A percentile compares a stretch with the other conserved stretches of the same genome.
Conservation (phyloP, 2,888 invertebrate genomes). For the Tetrapedia diversipes region DNA sequence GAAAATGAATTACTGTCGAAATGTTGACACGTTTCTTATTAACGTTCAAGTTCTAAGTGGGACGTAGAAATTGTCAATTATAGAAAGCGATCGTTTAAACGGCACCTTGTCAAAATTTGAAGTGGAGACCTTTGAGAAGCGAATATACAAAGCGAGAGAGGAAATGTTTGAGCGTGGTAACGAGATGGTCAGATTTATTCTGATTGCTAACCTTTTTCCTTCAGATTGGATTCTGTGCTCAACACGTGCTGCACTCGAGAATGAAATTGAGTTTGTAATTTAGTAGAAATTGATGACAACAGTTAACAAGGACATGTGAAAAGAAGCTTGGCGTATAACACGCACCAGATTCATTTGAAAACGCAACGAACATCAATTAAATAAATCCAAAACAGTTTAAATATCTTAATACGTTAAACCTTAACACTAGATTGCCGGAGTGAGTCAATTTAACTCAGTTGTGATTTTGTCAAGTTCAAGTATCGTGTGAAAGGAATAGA, state of each 20-base stretch:
- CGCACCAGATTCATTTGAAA: not conserved
- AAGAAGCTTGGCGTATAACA: no score
- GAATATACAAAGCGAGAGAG: not conserved
- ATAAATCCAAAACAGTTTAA: no score
- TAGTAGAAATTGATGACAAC: not conserved
- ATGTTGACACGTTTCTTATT: no score
- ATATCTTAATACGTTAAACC: no score
- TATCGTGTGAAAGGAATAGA: no score
- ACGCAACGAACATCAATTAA: no score
- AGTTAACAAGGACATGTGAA: not conserved
- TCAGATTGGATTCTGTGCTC: not conserved
- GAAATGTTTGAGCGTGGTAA: not conserved
- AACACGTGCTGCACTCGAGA: not conserved
- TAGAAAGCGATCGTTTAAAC: not conserved
- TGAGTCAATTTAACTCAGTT: no score
- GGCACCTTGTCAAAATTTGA: not conserved
- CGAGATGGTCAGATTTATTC: not conserved
- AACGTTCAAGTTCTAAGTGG: no score
- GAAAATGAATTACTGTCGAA: no score
- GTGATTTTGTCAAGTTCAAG: no score
- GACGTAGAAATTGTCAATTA: not conserved
- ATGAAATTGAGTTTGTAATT: not conserved
- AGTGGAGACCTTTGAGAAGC: not conserved
- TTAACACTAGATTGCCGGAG: no score
- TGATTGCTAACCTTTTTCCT: not conserved